Evolutionary conservation across 2,797 vertebrate genomes (phyloP).

Genomic region (Thamnophis elegans): DNA sequence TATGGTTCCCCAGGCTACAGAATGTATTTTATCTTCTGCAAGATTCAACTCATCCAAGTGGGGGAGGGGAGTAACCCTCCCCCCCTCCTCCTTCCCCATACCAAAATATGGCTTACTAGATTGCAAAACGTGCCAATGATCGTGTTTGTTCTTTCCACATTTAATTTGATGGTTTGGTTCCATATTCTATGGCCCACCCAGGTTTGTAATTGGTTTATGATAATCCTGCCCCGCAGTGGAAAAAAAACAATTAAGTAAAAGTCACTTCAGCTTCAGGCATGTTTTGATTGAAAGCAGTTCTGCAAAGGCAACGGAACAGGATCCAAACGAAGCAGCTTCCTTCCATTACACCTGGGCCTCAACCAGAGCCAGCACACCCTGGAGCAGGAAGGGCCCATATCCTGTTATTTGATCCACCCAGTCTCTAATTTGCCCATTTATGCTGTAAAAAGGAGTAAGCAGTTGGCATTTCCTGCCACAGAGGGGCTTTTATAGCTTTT

Average conservation of each 20-base stretch:
- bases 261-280: background rate
- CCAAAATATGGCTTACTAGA: background rate
- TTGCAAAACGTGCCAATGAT: background rate
- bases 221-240: background rate
- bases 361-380: background rate
- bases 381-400: background rate
- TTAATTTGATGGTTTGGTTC: background rate
- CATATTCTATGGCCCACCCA: background rate
- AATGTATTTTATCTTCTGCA: background rate
- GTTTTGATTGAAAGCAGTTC: background rate
- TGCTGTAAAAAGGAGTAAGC: background rate
- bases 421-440: background rate
- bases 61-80: background rate
- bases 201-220: background rate
- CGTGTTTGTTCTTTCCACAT: background rate
- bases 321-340: background rate
- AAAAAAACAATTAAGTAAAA: background rate
- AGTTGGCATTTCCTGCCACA: background rate
- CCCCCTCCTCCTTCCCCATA: background rate
- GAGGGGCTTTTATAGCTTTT: background rate
- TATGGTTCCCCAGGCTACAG: background rate
- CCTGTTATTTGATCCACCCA: background rate
- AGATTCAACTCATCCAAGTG: background rate
- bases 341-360: slow-evolving; percentile 14
- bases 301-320: background rate